phyloP scores from a whole-genome alignment of 2,797 vertebrate genomes.

The Buceros bicornis region DNA sequence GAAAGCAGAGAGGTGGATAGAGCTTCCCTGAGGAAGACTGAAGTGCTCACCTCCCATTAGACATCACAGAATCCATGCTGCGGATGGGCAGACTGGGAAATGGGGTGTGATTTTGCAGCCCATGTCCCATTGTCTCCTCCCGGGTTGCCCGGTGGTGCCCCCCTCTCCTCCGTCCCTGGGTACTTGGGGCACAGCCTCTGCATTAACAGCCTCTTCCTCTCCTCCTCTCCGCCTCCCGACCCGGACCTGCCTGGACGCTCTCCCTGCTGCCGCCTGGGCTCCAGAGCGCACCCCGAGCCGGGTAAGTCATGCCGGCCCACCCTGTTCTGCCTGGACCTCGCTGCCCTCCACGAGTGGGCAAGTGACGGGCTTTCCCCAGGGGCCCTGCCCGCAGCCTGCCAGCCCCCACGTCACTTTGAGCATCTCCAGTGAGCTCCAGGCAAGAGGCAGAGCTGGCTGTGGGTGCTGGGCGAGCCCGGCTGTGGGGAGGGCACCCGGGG shows the following conservation, averaged over 20 bases:
- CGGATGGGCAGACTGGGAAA: background rate
- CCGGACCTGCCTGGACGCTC: accelerated
- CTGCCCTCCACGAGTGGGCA: accelerated
- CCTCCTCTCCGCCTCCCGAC: background rate
- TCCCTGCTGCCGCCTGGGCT: background rate
- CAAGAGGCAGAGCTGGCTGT: background rate
- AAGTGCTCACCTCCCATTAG: background rate
- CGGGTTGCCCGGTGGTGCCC: background rate
- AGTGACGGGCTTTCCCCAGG: too few relatives aligned
- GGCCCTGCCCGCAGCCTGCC: background rate
- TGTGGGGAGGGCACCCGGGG: background rate
- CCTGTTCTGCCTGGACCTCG: accelerated
- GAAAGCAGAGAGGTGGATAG: background rate
- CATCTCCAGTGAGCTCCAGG: background rate
- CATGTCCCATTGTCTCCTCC: background rate
- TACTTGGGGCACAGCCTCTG: background rate
- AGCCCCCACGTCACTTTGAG: background rate
- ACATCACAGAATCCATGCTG: background rate
- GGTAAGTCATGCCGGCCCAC: background rate
- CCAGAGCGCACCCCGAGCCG: conserved; percentile 10
- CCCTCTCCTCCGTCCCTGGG: background rate
- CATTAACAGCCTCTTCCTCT: conserved; percentile 17
- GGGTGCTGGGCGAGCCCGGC: background rate
- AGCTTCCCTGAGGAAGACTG: background rate
- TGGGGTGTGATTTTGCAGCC: background rate